A percentile compares a stretch with the other conserved stretches of the same genome.
Evolutionary conservation across 1,140 invertebrate species (phyloP).

Genomic region (Agrypnia vestita): DNA sequence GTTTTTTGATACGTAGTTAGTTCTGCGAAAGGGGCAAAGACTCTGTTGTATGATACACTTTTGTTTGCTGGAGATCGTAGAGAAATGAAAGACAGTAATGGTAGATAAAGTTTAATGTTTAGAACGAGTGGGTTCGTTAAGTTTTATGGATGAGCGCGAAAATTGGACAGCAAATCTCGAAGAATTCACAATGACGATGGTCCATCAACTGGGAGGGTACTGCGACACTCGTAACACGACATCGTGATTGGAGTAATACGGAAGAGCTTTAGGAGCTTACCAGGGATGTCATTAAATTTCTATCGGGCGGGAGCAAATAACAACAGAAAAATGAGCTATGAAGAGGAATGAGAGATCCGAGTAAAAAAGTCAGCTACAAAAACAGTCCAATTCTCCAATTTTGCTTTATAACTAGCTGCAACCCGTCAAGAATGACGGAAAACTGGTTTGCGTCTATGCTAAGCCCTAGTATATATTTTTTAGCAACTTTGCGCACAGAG

Average conservation of each 20-base stretch:
- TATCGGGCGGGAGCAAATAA: slow-evolving; percentile 6
- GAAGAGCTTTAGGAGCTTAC: slow-evolving; percentile 16
- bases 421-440: too few relatives aligned
- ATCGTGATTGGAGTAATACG: neutral
- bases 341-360: neutral
- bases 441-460: too few relatives aligned
- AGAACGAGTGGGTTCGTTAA: slow-evolving; percentile 35
- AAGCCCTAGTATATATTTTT: too few relatives aligned
- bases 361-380: neutral
- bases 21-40: slow-evolving; percentile 4
- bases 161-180: slow-evolving; percentile 37
- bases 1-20: neutral
- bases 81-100: slow-evolving; percentile 38
- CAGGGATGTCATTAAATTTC: slow-evolving; percentile 30
- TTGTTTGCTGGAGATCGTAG: slow-evolving; percentile 1
- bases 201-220: neutral
- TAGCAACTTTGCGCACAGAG: too few relatives aligned
- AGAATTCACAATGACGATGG: slow-evolving; percentile 13
- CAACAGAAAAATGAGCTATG: neutral
- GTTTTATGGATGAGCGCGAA: slow-evolving; percentile 36
- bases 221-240: slow-evolving; percentile 6
- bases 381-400: too few relatives aligned
- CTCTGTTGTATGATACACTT: slow-evolving; percentile 12
- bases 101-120: slow-evolving; percentile 37
- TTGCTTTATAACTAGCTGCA: too few relatives aligned